Conservation (phyloP, 2,888 invertebrate genomes). For the Apodemia zela region DNA sequence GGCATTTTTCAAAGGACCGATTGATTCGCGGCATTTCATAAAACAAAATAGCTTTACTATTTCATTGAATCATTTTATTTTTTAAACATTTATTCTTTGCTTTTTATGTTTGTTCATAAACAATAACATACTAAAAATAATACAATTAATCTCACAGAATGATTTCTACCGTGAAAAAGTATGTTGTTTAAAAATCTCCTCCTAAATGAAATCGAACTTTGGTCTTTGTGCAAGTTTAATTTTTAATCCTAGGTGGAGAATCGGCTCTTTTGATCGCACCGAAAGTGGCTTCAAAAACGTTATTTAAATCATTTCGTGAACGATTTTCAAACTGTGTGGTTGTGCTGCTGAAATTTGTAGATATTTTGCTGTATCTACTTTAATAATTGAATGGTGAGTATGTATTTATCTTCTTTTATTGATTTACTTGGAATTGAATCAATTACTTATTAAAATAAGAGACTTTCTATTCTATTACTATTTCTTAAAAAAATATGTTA, state of each 20-base stretch:
- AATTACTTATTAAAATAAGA: no score
- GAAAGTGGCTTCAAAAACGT: background rate
- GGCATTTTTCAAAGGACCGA: background rate
- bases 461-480: no score
- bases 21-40: background rate
- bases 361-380: background rate
- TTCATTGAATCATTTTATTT: background rate
- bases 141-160: background rate
- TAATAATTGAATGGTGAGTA: background rate
- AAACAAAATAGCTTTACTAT: background rate
- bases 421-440: no score
- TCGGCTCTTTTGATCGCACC: conserved; percentile 3
- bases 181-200: background rate
- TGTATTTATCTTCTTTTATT: background rate
- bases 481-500: no score
- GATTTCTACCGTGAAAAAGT: background rate
- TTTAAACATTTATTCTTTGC: background rate
- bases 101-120: background rate
- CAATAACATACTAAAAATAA: background rate
- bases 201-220: background rate
- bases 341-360: background rate
- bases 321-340: background rate
- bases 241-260: background rate
- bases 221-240: conserved; percentile 3
- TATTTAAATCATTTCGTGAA: conserved; percentile 1